Evolutionary conservation across 2,797 vertebrate genomes (phyloP), one percentile per base, ranked within the genome.

Genomic region (Neosalanx taihuensis): DNA sequence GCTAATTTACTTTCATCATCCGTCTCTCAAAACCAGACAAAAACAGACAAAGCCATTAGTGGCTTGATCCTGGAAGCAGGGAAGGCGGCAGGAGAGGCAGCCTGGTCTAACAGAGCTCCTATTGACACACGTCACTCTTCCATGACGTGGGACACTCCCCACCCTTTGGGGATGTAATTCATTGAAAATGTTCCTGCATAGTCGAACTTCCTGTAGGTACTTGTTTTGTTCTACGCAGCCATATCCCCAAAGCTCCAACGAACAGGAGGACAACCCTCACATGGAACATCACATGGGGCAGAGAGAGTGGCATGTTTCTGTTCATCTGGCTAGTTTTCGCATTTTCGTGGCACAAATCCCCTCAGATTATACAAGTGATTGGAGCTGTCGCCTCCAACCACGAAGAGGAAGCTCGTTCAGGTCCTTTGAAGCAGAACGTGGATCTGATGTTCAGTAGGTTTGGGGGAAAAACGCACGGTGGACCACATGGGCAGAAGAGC

Each of bases 191-290:
- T n/a, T n/a, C n/a, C 23, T 26, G 23, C 23, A 26, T 26, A 26
- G 23, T 26, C 23, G 23, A n/a, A n/a, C n/a, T n/a, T n/a, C n/a
- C n/a, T n/a, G n/a, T n/a, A n/a, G n/a, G n/a, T n/a, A n/a, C 71
- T 79, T 76, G 70, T 81, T 72, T 73, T 75, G 29, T 73, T 77
- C 66, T 69, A 68, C 72, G 69, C 76, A 67, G 65, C 9, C 37
- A 72, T 20, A 30, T 72, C 71, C 84, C 79, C 82, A 13, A 18
- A 81, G 78, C 81, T 81, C 63, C 73, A 73, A 71, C 76, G 65
- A 77, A 64, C 81, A 80, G 79, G 79, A 35, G 71, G 23, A 53
- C 68, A 51, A 70, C n/a, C 1, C 20, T 59, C 81, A 81, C 75
- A 56, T 66, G 33, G 81, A 78, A 73, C 83, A 66, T 71, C 59